Evolutionary conservation across 53 echinoderm and acorn worm genomes (phyloP).

Genomic region (Henricia sp.): DNA sequence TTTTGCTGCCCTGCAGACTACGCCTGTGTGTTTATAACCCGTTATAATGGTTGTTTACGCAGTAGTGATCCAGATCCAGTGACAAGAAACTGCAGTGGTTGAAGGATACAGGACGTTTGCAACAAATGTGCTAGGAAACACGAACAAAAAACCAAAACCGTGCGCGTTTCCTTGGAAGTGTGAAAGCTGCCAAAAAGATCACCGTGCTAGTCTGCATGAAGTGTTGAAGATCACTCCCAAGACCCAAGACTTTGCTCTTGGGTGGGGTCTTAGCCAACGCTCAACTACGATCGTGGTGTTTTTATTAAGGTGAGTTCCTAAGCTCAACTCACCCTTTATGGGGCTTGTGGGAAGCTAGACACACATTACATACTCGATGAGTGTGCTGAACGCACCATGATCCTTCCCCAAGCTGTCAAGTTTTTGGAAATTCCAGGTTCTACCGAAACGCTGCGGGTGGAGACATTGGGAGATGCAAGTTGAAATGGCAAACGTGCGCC

Average conservation of each 20-base stretch:
- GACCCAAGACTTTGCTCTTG: not conserved
- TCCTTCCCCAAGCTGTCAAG: conserved; percentile 2
- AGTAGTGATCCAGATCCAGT: no score
- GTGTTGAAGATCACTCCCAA: not conserved
- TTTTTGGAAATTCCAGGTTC: not conserved
- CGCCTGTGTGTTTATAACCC: no score
- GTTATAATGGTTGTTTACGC: no score
- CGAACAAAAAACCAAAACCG: not conserved
- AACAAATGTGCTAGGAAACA: conserved; percentile 42
- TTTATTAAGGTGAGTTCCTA: not conserved
- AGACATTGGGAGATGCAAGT: conserved; percentile 13
- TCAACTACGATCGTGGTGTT: not conserved
- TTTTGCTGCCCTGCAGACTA: no score
- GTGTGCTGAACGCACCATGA: conserved; percentile 43
- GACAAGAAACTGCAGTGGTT: no score
- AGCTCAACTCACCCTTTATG: conserved; percentile 24
- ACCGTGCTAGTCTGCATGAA: conserved; percentile 31
- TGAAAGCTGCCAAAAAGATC: conserved; percentile 20
- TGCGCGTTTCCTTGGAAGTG: conserved; percentile 33
- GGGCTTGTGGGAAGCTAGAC: conserved; percentile 20
- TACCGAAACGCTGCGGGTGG: conserved; percentile 15
- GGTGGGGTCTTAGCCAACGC: not conserved
- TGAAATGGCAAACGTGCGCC: conserved; percentile 33
- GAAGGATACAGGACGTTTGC: no score
- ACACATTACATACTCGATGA: conserved; percentile 40